Base-by-base conservation (phyloP, 2,797 vertebrate genomes). In the Ctenosaura bakeri region DNA sequence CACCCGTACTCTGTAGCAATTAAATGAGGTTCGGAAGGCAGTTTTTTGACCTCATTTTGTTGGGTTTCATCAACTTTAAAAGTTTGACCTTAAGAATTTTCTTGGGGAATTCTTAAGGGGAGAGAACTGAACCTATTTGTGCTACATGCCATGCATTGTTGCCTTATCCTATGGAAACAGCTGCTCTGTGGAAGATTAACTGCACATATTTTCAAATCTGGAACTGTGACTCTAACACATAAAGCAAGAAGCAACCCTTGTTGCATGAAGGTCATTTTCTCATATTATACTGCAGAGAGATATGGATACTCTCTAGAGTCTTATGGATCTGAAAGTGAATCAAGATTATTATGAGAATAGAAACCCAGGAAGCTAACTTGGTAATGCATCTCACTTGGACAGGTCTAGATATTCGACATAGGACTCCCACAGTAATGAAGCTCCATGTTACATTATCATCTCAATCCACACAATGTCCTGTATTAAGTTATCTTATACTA, bases 31-130 rank as follows among this genome's bases (percentile, higher is more conserved):
- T 89, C 76, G 64, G 74, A 92, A 84, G 9, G n/a, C 66, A 26
- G n/a, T 84, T 90, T 90, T 74, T 83, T 88, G 32, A 87, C 50
- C 81, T 90, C 74, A 87, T n/a, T 90, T 90, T 90, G 86, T 90
- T 90, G 73, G 86, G 88, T 90, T 87, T 90, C 74, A 85, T 87
- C 81, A 62, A 84, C 52, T 90, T 90, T 87, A 87, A 87, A 90
- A 84, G 56, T 69, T 7, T 91, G 56, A 54, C 38, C 1, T 24
- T 46, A 83, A 16, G 62, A 0, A 0, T 56, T 91, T 89, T 90
- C 73, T 46, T 78, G 29, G 71, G 71, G 14, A 32, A 69, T 80
- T 46, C 42, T 46, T 46, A 46, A 56, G 16, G 50, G 14, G 66
- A 24, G 38, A 59, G 22, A 26, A 46, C 38, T 14, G 59, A 69